phyloP scores from a whole-genome alignment of 1,140 invertebrate genomes.

The Bombus confusus region DNA sequence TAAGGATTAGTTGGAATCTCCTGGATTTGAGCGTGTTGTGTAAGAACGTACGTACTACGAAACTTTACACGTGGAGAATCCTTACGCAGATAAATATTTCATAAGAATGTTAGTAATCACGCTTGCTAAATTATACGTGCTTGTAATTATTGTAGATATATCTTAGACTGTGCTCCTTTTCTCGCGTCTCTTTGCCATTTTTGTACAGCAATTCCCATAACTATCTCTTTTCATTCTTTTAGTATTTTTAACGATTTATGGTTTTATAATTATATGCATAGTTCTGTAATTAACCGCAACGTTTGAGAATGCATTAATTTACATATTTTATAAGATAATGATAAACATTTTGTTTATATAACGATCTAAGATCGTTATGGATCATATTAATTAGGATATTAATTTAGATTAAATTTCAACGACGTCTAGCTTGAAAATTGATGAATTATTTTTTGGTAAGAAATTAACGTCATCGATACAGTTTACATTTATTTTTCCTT shows the following conservation, averaged over 20 bases:
- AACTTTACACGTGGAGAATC: background rate
- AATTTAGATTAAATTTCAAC: too few species aligned
- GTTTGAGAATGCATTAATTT: background rate
- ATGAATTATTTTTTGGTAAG: background rate
- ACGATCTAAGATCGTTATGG: too few species aligned
- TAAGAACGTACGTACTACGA: background rate
- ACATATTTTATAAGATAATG: too few species aligned
- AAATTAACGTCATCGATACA: background rate
- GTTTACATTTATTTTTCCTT: background rate
- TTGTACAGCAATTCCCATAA: background rate
- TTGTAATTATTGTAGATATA: slow-evolving; percentile 23
- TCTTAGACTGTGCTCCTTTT: background rate
- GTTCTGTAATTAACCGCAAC: background rate
- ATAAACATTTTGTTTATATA: too few species aligned
- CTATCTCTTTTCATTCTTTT: background rate
- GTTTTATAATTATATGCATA: background rate
- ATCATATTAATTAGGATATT: too few species aligned
- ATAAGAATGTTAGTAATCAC: slow-evolving; percentile 3
- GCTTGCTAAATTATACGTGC: background rate
- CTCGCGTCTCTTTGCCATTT: background rate
- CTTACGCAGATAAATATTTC: slow-evolving; percentile 19
- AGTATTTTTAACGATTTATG: background rate
- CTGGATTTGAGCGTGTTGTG: background rate
- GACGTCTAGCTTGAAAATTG: too few species aligned
- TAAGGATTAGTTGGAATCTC: background rate